Percentiles rank a stretch among this genome's conserved stretches.
phyloP scores from a whole-genome alignment of 2,113 vertebrate genomes.

The Rallus limicola region DNA sequence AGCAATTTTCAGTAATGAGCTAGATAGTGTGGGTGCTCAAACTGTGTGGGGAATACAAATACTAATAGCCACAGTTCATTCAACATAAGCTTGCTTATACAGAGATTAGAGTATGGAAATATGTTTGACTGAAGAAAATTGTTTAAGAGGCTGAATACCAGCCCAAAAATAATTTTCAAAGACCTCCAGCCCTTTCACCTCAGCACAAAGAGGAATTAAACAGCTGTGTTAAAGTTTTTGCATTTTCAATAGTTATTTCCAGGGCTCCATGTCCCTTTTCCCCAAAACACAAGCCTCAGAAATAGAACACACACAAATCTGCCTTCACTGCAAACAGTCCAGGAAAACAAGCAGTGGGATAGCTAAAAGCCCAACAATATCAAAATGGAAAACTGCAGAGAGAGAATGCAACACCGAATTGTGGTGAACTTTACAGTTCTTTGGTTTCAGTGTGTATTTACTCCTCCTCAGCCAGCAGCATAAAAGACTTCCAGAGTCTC shows the following conservation, averaged over 20 bases:
- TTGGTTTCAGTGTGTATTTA: not conserved
- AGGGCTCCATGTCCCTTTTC: not conserved
- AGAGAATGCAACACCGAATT: not conserved
- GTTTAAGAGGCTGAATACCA: not conserved
- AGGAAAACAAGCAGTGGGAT: not conserved
- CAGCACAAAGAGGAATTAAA: not conserved
- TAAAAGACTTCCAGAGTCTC: not conserved
- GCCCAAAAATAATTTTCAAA: not conserved
- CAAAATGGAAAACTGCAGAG: not conserved
- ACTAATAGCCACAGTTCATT: constrained; percentile 21
- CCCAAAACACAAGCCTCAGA: not conserved
- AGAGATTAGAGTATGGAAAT: not conserved
- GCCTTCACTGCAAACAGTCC: not conserved
- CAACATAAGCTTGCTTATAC: not conserved
- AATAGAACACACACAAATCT: not conserved
- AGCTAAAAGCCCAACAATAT: not conserved
- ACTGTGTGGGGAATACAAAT: constrained; percentile 22
- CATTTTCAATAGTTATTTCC: not conserved
- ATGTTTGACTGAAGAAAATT: not conserved
- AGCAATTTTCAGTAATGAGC: constrained; percentile 49
- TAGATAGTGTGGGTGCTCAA: not conserved
- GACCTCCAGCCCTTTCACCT: not conserved
- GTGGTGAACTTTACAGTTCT: not conserved
- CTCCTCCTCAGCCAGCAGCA: not conserved
- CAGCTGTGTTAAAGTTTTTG: not conserved